Evolutionary conservation across 2,888 invertebrate genomes (phyloP), one percentile per base, ranked within the genome.

Genomic region (Subacronicta megacephala): DNA sequence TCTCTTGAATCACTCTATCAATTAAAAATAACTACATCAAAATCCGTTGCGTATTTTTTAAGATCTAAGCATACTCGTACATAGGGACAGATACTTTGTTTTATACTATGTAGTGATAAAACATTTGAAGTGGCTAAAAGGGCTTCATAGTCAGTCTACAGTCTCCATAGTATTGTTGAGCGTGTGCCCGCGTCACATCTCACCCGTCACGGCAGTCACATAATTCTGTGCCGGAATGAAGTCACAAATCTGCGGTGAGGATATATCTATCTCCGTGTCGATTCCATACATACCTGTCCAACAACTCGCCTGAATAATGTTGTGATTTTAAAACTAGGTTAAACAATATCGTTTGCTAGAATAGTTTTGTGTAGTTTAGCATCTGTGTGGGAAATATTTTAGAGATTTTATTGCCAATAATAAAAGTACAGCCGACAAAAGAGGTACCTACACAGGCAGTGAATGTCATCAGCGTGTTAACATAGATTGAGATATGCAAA

Each of bases 181-280:
- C 72, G 58, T 84, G 87, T 87, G 86, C 84, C 75, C 80, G 77
- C 82, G 82, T 90, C 90, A 88, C 90, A 89, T 89, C 86, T 90
- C 85, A 87, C 76, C 74, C 66, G 61, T 72, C 72, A 64, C 55
- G 62, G 72, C 78, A 79, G 84, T 79, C 81, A 82, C 88, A 91
- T 92, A 90, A 90, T 80, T 92, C 87, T 81, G 78, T 74, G 77
- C 74, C 76, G 57, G 85, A 88, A 92, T 90, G 89, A 89, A 91
- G 90, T 81, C 83, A 89, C 92, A 92, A 92, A 91, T 91, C 90
- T 81, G 63, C 62, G 71, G 68, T 57, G 72, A 63, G 74, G 53
- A 72, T 69, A 80, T 81, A 84, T 85, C 82, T 81, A 83, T 83
- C 79, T 81, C 64, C 18, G 26, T 58, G 67, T 73, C 78, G 73